Evolutionary conservation across 2,113 vertebrate species (phyloP), one percentile per base, ranked within the genome.

Genomic region (Tiliqua scincoides): DNA sequence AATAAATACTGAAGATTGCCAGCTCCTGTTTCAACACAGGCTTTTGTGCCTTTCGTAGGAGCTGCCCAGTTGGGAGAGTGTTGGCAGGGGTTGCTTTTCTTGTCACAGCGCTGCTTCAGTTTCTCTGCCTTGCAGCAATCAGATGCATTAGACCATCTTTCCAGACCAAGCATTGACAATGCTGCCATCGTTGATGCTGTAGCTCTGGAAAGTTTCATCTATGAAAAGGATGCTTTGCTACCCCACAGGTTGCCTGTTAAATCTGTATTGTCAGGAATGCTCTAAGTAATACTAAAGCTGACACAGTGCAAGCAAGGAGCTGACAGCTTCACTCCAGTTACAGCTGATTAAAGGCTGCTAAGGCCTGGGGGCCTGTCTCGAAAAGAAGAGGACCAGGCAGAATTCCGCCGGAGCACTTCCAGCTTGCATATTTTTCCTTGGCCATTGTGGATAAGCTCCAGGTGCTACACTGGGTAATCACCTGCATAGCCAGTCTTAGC

Each of bases 321-420:
- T 95, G 95, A 96, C 94, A 96, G 92, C 87, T 91, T 93, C 91
- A 88, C 92, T 95, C 92, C 77, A 86, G 76, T 92, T 95, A 90
- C 82, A 92, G 88, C 90, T 94, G 95, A 95, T 96, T 93, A 95
- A 95, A 96, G 88, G 89, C 91, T 94, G 91, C 82, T 63, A 84
- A 76, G 85, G 91, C 95, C 93, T 68, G 85, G 89, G 91, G 93
- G 91, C 77, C 79, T 15, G 48, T 82, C 91, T 91, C n/a, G 0
- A 74, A 85, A 89, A 62, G 70, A 92, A 35, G 89, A 72, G 59
- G 57, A 92, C 90, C 88, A 62, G 87, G 90, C 85, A 89, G 89
- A 90, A 91, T 91, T 68, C 67, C 2, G 82, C 83, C 21, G 81
- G 48, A 91, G 72, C 87, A 21, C 62, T 91, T 85, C 59, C 63